A percentile compares a stretch with the other conserved stretches of the same genome.
phyloP scores from a whole-genome alignment of 1,140 invertebrate species.

The Metopolophium dirhodum region DNA sequence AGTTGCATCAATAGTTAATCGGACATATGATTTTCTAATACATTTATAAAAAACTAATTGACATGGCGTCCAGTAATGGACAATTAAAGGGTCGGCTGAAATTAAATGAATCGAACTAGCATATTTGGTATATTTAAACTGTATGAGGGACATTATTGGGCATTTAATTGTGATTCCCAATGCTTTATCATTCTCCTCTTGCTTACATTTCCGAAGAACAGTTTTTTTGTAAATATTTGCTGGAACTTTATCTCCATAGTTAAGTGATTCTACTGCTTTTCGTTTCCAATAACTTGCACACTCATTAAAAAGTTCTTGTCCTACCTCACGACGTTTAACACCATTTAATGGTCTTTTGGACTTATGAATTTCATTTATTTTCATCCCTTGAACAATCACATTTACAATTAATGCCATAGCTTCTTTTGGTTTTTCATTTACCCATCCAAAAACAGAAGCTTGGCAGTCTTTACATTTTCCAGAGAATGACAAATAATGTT shows the following conservation, averaged over 20 bases:
- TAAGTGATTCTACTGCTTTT: neutral
- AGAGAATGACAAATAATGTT: neutral
- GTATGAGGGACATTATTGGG: neutral
- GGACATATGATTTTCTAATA: no score
- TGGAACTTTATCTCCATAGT: neutral
- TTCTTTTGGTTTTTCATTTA: no score
- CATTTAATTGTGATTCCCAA: no score
- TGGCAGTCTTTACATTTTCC: neutral
- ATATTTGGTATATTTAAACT: neutral
- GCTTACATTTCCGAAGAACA: neutral
- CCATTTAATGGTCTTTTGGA: neutral
- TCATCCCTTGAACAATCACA: neutral
- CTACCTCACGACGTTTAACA: neutral
- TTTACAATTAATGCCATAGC: neutral
- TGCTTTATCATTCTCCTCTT: no score
- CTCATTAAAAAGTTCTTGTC: neutral
- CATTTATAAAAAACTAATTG: no score
- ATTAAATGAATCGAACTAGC: no score
- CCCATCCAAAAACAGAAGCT: no score
- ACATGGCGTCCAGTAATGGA: no score
- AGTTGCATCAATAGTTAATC: no score
- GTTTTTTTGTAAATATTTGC: neutral
- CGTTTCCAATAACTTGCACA: neutral
- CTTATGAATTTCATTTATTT: neutral
- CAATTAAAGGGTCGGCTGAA: no score